These are phyloP conservation scores for Carlito syrichta DNA, from an alignment of 2,113 vertebrate genomes.

Conservation along the genomic window DNA sequence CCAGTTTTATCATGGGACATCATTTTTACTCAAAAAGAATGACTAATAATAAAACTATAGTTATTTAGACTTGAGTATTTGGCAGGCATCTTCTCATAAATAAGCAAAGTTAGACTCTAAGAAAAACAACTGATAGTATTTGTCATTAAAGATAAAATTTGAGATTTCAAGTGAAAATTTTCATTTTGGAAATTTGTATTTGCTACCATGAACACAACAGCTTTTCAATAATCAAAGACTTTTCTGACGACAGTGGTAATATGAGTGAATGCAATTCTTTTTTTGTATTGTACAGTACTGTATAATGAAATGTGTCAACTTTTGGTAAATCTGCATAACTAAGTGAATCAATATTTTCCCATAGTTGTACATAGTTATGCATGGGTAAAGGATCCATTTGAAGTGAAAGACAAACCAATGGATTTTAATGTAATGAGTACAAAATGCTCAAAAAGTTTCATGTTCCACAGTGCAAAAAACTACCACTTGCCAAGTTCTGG, in stretches of 20 bases:
- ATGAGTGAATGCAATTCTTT: not conserved
- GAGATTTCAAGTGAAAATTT: not conserved
- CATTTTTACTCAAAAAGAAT: not conserved
- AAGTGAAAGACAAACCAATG: not conserved
- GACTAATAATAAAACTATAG: not conserved
- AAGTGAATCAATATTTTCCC: not conserved
- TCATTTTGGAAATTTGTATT: not conserved
- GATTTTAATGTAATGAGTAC: not conserved
- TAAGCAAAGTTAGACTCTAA: not conserved
- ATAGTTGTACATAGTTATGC: not conserved
- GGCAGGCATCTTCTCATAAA: not conserved
- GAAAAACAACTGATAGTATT: not conserved
- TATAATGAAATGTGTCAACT: not conserved
- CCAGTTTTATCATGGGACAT: not conserved
- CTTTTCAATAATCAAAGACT: not conserved
- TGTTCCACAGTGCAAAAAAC: not conserved
- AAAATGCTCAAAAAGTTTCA: not conserved
- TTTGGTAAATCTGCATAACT: not conserved
- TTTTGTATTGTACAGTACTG: not conserved
- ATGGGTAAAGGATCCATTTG: not conserved
- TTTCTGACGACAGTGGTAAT: not conserved
- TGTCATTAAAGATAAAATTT: not conserved
- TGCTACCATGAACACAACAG: not conserved
- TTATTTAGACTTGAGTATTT: not conserved
- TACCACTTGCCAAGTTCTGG: not conserved